A percentile compares a stretch with the other conserved stretches of the same genome.
phyloP scores from a whole-genome alignment of 2,888 invertebrate species.

The Lissocephala sabroskyi region DNA sequence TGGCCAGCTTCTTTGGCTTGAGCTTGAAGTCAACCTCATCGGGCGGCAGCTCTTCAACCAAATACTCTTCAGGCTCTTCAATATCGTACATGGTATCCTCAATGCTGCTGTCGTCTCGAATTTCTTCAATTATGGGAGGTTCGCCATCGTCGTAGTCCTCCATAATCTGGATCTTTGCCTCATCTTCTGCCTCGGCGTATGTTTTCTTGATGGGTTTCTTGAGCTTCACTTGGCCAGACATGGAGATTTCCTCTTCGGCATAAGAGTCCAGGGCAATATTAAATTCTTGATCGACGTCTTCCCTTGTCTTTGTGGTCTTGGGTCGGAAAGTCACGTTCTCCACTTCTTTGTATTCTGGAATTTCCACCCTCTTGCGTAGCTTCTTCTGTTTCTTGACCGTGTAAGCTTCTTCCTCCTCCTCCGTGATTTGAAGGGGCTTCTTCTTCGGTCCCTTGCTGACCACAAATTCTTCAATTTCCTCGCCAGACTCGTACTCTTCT shows the following conservation, averaged over 20 bases:
- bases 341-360: conserved; percentile 82
- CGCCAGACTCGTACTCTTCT: conserved; percentile 70
- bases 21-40: conserved; percentile 73
- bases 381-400: conserved; percentile 83
- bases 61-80: conserved; percentile 73
- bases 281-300: conserved; percentile 92
- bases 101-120: conserved; percentile 76
- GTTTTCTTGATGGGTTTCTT: conserved; percentile 83
- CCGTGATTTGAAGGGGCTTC: conserved; percentile 73
- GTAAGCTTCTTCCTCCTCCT: conserved; percentile 79
- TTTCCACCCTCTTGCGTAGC: conserved; percentile 78
- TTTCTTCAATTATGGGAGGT: conserved; percentile 76
- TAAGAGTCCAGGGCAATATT: conserved; percentile 88
- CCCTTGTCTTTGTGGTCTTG: conserved; percentile 83
- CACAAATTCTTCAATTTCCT: conserved; percentile 75
- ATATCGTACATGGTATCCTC: conserved; percentile 75
- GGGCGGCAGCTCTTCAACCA: conserved; percentile 75
- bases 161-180: conserved; percentile 81
- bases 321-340: conserved; percentile 88
- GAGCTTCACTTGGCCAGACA: conserved; percentile 86
- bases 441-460: conserved; percentile 74
- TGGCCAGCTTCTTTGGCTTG: conserved; percentile 72
- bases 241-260: conserved; percentile 89
- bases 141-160: conserved; percentile 77
- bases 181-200: conserved; percentile 84